phyloP scores from a whole-genome alignment of 2,797 vertebrate species.

The Propithecus deckenii region DNA sequence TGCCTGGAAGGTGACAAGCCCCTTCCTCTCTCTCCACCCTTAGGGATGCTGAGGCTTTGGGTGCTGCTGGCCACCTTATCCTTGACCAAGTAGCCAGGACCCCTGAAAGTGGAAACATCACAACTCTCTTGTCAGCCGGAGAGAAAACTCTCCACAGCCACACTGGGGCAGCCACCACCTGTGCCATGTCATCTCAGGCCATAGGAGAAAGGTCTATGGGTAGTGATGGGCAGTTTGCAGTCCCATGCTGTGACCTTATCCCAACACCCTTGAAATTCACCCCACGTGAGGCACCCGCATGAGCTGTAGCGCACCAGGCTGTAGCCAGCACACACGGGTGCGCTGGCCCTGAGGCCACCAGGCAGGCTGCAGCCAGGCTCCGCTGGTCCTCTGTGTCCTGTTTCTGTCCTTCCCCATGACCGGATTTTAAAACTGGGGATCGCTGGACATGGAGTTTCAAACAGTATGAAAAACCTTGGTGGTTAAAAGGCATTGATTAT shows the following conservation, averaged over 20 bases:
- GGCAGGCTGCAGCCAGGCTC: neutral
- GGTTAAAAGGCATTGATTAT: neutral
- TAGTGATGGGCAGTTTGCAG: too few species aligned
- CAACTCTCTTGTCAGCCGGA: neutral
- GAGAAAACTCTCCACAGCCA: neutral
- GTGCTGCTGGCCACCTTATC: neutral
- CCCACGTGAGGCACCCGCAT: rapidly evolving
- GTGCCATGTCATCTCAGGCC: neutral
- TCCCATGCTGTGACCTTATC: rapidly evolving
- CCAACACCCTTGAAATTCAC: neutral
- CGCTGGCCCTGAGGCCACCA: neutral
- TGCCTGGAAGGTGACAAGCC: neutral
- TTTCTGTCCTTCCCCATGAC: neutral
- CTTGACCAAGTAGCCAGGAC: neutral
- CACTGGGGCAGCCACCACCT: neutral
- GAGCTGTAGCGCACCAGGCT: neutral
- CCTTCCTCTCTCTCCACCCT: neutral
- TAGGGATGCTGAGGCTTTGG: too few species aligned
- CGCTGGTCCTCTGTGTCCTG: neutral
- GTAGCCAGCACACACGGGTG: neutral
- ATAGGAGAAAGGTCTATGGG: neutral
- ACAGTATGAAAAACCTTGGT: neutral
- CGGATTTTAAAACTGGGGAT: neutral
- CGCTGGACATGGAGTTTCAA: neutral
- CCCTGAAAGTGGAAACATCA: neutral